phyloP scores from a whole-genome alignment of 2,113 vertebrate species.

The Spea multiplicata region DNA sequence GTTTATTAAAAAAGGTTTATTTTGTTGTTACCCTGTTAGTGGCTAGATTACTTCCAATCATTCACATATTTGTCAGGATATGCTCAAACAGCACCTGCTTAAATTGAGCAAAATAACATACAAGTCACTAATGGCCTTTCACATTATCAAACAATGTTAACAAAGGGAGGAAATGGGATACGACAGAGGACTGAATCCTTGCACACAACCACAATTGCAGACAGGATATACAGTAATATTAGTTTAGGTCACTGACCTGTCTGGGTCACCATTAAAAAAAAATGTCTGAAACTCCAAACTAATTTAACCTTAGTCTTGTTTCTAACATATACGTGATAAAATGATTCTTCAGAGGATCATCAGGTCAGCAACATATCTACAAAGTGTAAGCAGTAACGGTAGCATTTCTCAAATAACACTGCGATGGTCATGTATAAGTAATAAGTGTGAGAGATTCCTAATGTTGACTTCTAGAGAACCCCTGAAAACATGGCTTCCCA shows the following conservation, averaged over 20 bases:
- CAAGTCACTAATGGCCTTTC: slow-evolving; percentile 59
- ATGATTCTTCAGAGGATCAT: slow-evolving; percentile 25
- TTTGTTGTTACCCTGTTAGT: neutral
- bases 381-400: slow-evolving; percentile 14
- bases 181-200: slow-evolving; percentile 41
- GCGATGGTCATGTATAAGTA: no score
- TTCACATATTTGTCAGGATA: slow-evolving; percentile 56
- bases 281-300: slow-evolving; percentile 52
- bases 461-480: no score
- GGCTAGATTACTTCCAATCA: slow-evolving; percentile 23
- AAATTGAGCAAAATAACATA: slow-evolving; percentile 62
- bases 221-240: slow-evolving; percentile 54
- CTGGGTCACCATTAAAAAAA: slow-evolving; percentile 59
- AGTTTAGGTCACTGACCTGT: slow-evolving; percentile 53
- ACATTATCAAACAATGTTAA: slow-evolving; percentile 55
- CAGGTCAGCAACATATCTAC: slow-evolving; percentile 23
- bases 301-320: slow-evolving; percentile 51
- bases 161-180: slow-evolving; percentile 48
- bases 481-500: no score
- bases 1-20: neutral
- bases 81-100: slow-evolving; percentile 63
- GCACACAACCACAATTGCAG: slow-evolving; percentile 42
- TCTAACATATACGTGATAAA: slow-evolving; percentile 55
- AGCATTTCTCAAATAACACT: no score
- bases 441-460: no score